Conservation (phyloP, 2,797 vertebrate species). For the Pangasius krempfi region DNA sequence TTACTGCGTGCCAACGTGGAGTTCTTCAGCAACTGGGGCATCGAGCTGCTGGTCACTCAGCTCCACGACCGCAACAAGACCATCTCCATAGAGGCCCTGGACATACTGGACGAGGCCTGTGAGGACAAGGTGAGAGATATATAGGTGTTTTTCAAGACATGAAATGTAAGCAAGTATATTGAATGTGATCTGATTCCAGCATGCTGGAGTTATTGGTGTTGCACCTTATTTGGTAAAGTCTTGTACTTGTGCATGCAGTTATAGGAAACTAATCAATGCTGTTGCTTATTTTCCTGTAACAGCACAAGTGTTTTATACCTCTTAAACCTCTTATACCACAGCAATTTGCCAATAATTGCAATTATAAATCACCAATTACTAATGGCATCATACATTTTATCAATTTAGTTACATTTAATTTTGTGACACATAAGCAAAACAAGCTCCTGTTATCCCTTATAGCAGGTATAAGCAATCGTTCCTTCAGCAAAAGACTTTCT, state of each 20-base stretch:
- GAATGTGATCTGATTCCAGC: neutral
- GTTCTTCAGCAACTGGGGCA: conserved; percentile 99
- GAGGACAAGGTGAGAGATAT: conserved; percentile 93
- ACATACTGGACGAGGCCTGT: conserved; percentile 96
- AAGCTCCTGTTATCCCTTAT: no score
- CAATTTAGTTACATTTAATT: neutral
- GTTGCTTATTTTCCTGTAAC: neutral
- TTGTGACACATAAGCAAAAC: neutral
- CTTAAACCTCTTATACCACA: neutral
- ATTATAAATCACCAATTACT: neutral
- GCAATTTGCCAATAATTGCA: neutral
- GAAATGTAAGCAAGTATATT: neutral
- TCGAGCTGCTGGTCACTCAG: conserved; percentile 97
- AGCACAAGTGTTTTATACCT: neutral
- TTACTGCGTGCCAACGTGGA: conserved; percentile 94
- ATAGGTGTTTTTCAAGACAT: neutral
- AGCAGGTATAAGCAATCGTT: neutral
- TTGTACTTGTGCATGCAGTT: neutral
- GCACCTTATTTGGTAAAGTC: neutral
- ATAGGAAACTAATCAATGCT: neutral
- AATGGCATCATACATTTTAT: no score
- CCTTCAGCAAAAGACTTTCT: neutral
- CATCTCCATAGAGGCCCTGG: conserved; percentile 93
- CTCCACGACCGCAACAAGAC: conserved; percentile 96
- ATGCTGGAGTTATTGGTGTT: neutral